Evolutionary conservation across 2,888 invertebrate species (phyloP).

Genomic region (Eupeodes luniger): DNA sequence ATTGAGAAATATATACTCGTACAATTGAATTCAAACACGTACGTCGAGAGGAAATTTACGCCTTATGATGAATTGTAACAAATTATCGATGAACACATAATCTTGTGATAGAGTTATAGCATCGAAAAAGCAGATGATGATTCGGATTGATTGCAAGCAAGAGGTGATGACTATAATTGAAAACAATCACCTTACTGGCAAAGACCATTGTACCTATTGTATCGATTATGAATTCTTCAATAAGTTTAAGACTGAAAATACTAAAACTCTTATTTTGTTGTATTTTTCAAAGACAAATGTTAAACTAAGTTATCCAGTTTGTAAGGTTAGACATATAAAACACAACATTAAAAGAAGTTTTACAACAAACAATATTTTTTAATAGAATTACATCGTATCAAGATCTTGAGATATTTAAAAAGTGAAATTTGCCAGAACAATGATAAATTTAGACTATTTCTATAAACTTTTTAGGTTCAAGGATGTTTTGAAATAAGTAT

Average conservation of each 20-base stretch:
- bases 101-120: slow-evolving; percentile 16
- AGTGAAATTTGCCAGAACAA: neutral
- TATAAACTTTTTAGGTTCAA: neutral
- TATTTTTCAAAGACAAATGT: too few species aligned
- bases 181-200: slow-evolving; percentile 1
- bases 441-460: neutral
- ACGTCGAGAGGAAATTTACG: slow-evolving; percentile 46
- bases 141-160: neutral
- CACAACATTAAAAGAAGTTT: too few species aligned
- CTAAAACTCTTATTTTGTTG: too few species aligned
- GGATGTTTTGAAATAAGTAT: neutral
- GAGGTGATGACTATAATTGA: slow-evolving; percentile 10
- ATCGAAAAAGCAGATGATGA: neutral
- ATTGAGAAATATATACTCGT: neutral
- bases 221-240: neutral
- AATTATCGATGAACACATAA: slow-evolving; percentile 62
- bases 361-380: neutral
- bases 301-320: too few species aligned
- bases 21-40: slow-evolving; percentile 54
- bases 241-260: too few species aligned
- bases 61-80: slow-evolving; percentile 50
- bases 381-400: neutral
- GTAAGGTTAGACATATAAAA: too few species aligned
- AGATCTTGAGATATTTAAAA: neutral
- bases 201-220: neutral